Percentiles rank a stretch among this genome's conserved stretches.
These are phyloP conservation scores for Ophion slaviceki DNA, from an alignment of 2,888 invertebrate species.

Conservation along the genomic window DNA sequence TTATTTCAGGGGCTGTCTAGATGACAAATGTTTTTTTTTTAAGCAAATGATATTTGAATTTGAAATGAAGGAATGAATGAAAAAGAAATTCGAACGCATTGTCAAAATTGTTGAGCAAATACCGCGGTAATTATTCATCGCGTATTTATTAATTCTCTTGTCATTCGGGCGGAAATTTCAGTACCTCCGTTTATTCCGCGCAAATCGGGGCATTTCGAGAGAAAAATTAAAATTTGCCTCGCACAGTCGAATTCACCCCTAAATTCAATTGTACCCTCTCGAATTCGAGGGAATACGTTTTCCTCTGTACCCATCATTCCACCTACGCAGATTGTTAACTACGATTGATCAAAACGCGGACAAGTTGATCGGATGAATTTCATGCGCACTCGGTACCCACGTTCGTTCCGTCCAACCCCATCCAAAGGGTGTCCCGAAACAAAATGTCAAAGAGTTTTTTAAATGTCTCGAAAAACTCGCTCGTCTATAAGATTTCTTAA, in stretches of 20 bases:
- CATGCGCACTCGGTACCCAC: not conserved
- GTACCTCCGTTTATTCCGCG: not conserved
- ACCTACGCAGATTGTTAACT: not conserved
- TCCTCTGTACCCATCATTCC: not conserved
- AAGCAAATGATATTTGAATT: not conserved
- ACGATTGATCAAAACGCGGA: not conserved
- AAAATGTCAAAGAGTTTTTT: not conserved
- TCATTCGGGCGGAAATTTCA: not conserved
- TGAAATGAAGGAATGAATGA: not conserved
- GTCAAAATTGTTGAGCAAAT: not conserved
- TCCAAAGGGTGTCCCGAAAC: not conserved
- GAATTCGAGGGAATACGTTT: not conserved
- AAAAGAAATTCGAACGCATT: not conserved
- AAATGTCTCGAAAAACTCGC: not conserved
- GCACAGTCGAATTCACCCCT: not conserved
- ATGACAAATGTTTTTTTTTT: not conserved
- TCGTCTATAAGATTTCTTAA: not conserved
- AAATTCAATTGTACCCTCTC: not conserved
- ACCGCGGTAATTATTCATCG: not conserved
- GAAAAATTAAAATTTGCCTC: not conserved
- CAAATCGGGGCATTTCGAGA: not conserved
- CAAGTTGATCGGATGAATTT: constrained; percentile 1
- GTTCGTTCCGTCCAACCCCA: not conserved
- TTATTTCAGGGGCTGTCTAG: not conserved
- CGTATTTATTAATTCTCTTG: not conserved